Evolutionary conservation across 2,888 invertebrate genomes (phyloP).

Genomic region (Caenorhabditis wallacei): DNA sequence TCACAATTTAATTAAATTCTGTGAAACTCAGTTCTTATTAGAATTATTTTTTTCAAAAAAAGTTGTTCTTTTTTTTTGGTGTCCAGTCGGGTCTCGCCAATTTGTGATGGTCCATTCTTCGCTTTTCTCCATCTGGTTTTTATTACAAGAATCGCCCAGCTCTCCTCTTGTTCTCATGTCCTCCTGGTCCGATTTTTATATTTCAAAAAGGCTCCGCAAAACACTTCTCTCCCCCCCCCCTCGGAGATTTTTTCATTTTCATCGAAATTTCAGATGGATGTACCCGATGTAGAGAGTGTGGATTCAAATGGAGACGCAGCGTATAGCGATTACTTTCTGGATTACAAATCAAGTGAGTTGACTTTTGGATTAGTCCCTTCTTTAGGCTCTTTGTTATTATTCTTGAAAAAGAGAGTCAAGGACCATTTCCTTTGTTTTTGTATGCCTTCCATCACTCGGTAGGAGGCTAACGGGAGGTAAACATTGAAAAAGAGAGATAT

Average conservation of each 20-base stretch:
- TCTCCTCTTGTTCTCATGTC: slow-evolving; percentile 23
- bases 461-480: slow-evolving; percentile 34
- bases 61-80: slow-evolving; percentile 27
- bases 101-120: slow-evolving; percentile 14
- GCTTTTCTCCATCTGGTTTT: slow-evolving; percentile 47
- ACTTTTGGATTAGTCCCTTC: slow-evolving; percentile 34
- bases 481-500: slow-evolving; percentile 12
- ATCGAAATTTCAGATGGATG: slow-evolving; percentile 22
- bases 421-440: slow-evolving; percentile 31
- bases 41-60: slow-evolving; percentile 1
- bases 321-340: slow-evolving; percentile 78
- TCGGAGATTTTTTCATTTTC: slow-evolving; percentile 30
- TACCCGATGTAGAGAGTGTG: slow-evolving; percentile 43
- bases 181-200: slow-evolving; percentile 33
- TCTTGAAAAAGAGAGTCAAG: slow-evolving; percentile 29
- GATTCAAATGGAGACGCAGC: slow-evolving; percentile 42
- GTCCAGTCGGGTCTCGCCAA: slow-evolving; percentile 29
- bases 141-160: slow-evolving; percentile 50
- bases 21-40: too few relatives aligned
- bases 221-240: too few relatives aligned
- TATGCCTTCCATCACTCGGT: slow-evolving; percentile 19
- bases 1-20: too few relatives aligned
- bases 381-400: background rate
- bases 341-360: slow-evolving; percentile 75
- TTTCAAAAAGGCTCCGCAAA: too few relatives aligned